Conservation (phyloP, 2,797 vertebrate genomes). For the Sebastes hopkinsi region DNA sequence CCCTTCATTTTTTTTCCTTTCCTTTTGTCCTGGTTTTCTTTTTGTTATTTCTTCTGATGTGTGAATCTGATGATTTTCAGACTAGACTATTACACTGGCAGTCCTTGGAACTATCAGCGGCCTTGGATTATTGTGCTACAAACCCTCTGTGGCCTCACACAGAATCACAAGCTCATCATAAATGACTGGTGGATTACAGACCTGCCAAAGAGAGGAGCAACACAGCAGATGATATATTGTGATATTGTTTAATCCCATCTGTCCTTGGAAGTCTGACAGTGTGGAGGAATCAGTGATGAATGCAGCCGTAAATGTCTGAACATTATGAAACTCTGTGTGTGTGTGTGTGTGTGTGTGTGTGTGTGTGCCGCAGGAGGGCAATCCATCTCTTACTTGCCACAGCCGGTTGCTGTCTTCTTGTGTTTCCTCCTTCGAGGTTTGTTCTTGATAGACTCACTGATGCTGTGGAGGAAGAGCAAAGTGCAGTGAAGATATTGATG, state of each 20-base stretch:
- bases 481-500: slow-evolving; percentile 19
- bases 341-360: slow-evolving; percentile 18
- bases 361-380: not conserved
- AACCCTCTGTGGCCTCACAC: not conserved
- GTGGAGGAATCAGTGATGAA: slow-evolving; percentile 23
- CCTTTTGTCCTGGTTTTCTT: not conserved
- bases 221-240: slow-evolving; percentile 1
- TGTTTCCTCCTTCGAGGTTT: slow-evolving; percentile 82
- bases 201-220: slow-evolving; percentile 10
- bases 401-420: slow-evolving; percentile 81
- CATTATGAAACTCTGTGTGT: not conserved
- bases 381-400: slow-evolving; percentile 83
- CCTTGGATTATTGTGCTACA: not conserved
- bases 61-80: not conserved
- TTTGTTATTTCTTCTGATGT: not conserved
- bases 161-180: not conserved
- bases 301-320: slow-evolving; percentile 28
- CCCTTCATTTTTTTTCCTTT: not conserved
- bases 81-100: not conserved
- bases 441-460: slow-evolving; percentile 27
- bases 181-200: not conserved
- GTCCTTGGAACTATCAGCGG: not conserved
- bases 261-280: slow-evolving; percentile 23
- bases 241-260: slow-evolving; percentile 32
- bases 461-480: slow-evolving; percentile 34